A percentile compares a stretch with the other conserved stretches of the same genome.
Conservation (phyloP, 2,797 vertebrate genomes). For the Acipenser ruthenus region DNA sequence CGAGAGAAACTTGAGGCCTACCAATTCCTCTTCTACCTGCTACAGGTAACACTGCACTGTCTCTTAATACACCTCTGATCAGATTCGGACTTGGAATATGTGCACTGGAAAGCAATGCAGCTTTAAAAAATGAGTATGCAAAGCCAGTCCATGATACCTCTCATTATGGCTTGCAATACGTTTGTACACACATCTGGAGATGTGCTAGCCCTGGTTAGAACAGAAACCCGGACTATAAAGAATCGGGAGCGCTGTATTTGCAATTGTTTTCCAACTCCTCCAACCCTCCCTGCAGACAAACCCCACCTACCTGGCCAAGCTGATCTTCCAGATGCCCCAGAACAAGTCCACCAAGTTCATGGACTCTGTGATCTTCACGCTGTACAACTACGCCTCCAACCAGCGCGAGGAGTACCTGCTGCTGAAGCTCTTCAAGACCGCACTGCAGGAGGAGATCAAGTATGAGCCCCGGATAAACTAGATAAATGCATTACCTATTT, state of each 20-base stretch:
- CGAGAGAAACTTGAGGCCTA: conserved; percentile 88
- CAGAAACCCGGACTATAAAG: too few relatives aligned
- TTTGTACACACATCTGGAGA: too few relatives aligned
- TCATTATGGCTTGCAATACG: too few relatives aligned
- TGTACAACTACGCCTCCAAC: conserved; percentile 96
- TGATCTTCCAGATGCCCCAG: conserved; percentile 98
- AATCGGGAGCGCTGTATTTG: too few relatives aligned
- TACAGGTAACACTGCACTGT: conserved; percentile 63
- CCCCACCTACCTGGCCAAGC: conserved; percentile 91
- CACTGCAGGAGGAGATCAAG: conserved; percentile 96
- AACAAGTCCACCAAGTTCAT: conserved; percentile 98
- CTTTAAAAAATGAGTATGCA: too few relatives aligned
- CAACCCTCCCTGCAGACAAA: conserved; percentile 67
- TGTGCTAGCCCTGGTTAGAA: too few relatives aligned
- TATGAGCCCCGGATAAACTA: conserved; percentile 37
- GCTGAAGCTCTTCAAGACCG: conserved; percentile 89
- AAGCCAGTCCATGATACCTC: too few relatives aligned
- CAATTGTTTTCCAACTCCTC: neutral
- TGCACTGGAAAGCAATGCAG: too few relatives aligned
- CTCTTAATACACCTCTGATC: too few relatives aligned
- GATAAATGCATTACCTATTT: too few relatives aligned
- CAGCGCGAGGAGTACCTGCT: conserved; percentile 93
- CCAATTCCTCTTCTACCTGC: conserved; percentile 86
- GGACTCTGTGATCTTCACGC: conserved; percentile 96
- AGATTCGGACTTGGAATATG: too few relatives aligned